A percentile compares a stretch with the other conserved stretches of the same genome.
phyloP scores from a whole-genome alignment of 35 echinoderm and acorn worm genomes.

The Ophioderma brevispina region DNA sequence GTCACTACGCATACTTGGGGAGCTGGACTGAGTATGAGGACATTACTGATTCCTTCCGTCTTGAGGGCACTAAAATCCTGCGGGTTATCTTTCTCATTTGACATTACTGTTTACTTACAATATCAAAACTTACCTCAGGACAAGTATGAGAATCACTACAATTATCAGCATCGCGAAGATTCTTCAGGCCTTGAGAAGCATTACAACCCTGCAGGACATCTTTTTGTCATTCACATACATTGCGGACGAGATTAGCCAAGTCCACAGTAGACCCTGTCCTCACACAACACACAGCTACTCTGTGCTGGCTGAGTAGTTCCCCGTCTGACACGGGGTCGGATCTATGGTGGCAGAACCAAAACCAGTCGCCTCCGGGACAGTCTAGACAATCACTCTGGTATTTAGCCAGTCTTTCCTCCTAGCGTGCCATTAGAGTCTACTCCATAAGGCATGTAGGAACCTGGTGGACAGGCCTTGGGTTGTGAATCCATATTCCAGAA shows the following conservation, averaged over 20 bases:
- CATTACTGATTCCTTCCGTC: too few species aligned
- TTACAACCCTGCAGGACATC: conserved; percentile 87
- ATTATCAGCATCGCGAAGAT: conserved; percentile 68
- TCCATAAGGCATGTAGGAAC: conserved; percentile 97
- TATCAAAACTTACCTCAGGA: too few species aligned
- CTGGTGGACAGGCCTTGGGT: conserved; percentile 75
- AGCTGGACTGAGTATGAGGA: too few species aligned
- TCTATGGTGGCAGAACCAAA: conserved; percentile 34
- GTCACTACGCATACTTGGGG: too few species aligned
- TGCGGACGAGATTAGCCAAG: conserved; percentile 61
- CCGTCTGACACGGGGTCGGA: conserved; percentile 66
- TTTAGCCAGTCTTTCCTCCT: conserved; percentile 50
- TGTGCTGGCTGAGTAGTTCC: conserved; percentile 79
- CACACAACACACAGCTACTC: conserved; percentile 63
- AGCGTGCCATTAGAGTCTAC: conserved; percentile 57
- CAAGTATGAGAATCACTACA: conserved; percentile 83
- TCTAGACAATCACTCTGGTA: conserved; percentile 85
- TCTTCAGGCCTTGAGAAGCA: conserved; percentile 62
- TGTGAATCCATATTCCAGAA: conserved; percentile 92
- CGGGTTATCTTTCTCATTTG: too few species aligned
- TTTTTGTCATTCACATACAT: conserved; percentile 91
- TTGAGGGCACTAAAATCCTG: too few species aligned
- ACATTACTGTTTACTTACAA: too few species aligned
- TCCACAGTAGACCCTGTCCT: conserved; percentile 95
- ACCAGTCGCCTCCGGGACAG: conserved; percentile 78